These are phyloP conservation scores for Aphidius ervi DNA, from an alignment of 1,140 invertebrate genomes.

Conservation along the genomic window DNA sequence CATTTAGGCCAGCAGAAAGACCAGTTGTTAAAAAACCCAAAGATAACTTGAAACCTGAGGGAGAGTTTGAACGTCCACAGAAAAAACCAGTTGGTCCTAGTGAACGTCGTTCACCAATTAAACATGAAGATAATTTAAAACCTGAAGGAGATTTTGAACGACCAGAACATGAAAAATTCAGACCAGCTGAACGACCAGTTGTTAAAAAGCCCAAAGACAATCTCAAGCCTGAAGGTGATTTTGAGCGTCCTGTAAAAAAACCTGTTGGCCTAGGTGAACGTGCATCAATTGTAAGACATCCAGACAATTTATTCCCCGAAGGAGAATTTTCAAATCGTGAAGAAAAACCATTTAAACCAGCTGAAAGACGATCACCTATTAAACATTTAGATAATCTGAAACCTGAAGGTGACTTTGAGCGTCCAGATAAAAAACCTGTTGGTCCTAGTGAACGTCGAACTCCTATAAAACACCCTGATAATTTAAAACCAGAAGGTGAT, in stretches of 20 bases:
- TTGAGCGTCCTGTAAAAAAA: constrained; percentile 44
- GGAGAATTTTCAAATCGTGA: constrained; percentile 58
- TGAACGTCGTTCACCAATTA: constrained; percentile 59
- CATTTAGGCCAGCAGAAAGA: constrained; percentile 54
- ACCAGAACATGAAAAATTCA: constrained; percentile 57
- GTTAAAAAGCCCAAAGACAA: constrained; percentile 53
- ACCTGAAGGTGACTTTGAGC: constrained; percentile 60
- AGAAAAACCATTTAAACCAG: constrained; percentile 27
- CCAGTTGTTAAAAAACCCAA: constrained; percentile 47
- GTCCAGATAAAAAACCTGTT: constrained; percentile 47
- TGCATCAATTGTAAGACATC: constrained; percentile 36
- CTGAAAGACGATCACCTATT: constrained; percentile 42
- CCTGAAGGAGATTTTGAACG: constrained; percentile 55
- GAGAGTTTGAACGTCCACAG: constrained; percentile 43
- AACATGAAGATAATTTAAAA: constrained; percentile 51
- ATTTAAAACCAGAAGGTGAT: constrained; percentile 54
- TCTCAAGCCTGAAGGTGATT: constrained; percentile 56
- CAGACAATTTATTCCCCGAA: constrained; percentile 52
- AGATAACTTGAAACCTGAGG: constrained; percentile 58
- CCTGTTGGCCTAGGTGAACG: constrained; percentile 35
- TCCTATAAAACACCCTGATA: constrained; percentile 43
- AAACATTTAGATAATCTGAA: constrained; percentile 63
- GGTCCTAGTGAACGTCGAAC: constrained; percentile 54
- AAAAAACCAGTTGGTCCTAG: constrained; percentile 42
- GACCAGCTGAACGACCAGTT: constrained; percentile 53